phyloP scores from a whole-genome alignment of 2,797 vertebrate species.

The Corythornis leucogaster region DNA sequence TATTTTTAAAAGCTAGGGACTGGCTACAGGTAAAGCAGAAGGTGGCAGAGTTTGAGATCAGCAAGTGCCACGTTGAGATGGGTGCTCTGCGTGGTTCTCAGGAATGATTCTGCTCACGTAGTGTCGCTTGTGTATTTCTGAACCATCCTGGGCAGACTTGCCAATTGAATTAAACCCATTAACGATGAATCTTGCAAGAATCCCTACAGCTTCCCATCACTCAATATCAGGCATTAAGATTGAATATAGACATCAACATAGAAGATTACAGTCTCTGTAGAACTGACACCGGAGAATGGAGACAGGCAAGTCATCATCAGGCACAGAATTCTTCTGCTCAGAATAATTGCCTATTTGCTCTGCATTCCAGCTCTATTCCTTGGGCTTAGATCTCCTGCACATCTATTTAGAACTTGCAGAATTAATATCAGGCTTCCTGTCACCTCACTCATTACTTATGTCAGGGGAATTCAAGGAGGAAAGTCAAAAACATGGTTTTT shows the following conservation, averaged over 20 bases:
- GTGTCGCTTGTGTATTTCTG: constrained; percentile 38
- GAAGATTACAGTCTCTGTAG: constrained; percentile 54
- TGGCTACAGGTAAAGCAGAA: neutral
- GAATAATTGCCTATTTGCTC: constrained; percentile 63
- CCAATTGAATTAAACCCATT: constrained; percentile 63
- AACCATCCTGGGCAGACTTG: constrained; percentile 18
- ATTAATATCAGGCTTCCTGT: constrained; percentile 62
- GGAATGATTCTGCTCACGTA: constrained; percentile 13
- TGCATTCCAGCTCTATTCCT: constrained; percentile 33
- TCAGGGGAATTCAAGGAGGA: constrained; percentile 58
- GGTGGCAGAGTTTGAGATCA: neutral
- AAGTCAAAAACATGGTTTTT: constrained; percentile 44
- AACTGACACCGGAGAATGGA: neutral
- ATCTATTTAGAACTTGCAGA: constrained; percentile 63
- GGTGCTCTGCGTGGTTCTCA: neutral
- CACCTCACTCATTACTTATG: constrained; percentile 55
- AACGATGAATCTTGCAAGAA: constrained; percentile 64
- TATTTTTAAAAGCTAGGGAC: neutral
- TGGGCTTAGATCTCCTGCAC: constrained; percentile 33
- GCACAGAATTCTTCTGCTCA: constrained; percentile 26
- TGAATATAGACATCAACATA: constrained; percentile 48
- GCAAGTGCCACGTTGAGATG: neutral
- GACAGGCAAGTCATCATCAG: constrained; percentile 52
- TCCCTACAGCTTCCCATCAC: constrained; percentile 47
- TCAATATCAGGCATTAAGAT: constrained; percentile 58